phyloP scores from a whole-genome alignment of 2,888 invertebrate genomes.

The Perdita meconis region DNA sequence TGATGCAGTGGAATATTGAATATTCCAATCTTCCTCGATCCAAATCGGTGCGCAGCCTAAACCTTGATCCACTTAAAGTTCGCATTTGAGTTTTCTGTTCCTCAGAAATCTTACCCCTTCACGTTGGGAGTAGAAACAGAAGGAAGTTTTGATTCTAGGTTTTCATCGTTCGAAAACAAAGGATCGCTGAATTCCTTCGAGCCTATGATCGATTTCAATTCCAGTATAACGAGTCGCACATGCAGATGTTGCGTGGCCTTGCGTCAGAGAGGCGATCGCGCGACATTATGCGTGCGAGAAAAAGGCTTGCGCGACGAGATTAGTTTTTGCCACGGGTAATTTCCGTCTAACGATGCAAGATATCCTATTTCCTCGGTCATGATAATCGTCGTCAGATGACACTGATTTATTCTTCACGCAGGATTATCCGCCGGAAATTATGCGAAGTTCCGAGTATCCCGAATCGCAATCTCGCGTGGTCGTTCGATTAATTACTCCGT shows the following conservation, averaged over 20 bases:
- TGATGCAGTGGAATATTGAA: too few species aligned
- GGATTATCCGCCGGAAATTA: slow-evolving; percentile 49
- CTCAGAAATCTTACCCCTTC: too few species aligned
- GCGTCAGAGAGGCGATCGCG: slow-evolving; percentile 27
- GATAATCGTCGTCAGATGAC: slow-evolving; percentile 53
- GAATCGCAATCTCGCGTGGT: slow-evolving; percentile 5
- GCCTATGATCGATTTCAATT: slow-evolving; percentile 18
- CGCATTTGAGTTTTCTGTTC: too few species aligned
- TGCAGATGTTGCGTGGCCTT: slow-evolving; percentile 38
- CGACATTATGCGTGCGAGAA: neutral
- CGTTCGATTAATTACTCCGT: slow-evolving; percentile 2
- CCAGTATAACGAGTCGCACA: neutral
- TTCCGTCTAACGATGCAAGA: slow-evolving; percentile 18
- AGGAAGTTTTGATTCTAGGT: too few species aligned
- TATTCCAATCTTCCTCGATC: too few species aligned
- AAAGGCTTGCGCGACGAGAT: slow-evolving; percentile 8
- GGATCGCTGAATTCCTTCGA: slow-evolving; percentile 18
- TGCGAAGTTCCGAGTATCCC: slow-evolving; percentile 29
- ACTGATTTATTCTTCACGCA: slow-evolving; percentile 43
- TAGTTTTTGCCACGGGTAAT: slow-evolving; percentile 4
- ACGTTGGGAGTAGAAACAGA: too few species aligned
- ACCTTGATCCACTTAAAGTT: too few species aligned
- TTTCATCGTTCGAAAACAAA: neutral
- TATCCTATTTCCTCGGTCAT: neutral
- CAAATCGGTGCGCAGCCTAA: too few species aligned